These are phyloP conservation scores for Myopa testacea DNA, from an alignment of 2,888 invertebrate genomes.

Conservation along the genomic window DNA sequence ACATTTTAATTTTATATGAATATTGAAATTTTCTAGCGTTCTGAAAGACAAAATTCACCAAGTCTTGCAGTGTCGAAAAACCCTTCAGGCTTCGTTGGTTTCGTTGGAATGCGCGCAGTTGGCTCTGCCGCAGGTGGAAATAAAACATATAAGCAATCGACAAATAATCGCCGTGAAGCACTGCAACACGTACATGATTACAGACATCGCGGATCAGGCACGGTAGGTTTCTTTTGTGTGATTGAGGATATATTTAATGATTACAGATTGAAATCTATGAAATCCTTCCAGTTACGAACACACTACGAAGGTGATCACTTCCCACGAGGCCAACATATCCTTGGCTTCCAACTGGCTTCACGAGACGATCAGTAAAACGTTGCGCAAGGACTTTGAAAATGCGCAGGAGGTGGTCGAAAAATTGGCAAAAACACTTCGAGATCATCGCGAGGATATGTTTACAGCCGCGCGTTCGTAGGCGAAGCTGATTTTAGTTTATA, in stretches of 20 bases:
- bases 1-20: too few relatives aligned
- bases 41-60: conserved; percentile 60
- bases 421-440: conserved; percentile 60
- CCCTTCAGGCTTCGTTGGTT: conserved; percentile 62
- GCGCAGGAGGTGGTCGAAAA: conserved; percentile 60
- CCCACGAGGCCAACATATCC: conserved; percentile 61
- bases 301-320: conserved; percentile 61
- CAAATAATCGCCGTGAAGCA: conserved; percentile 65
- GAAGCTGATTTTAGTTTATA: neutral
- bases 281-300: conserved; percentile 59
- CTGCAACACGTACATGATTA: conserved; percentile 64
- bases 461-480: conserved; percentile 58
- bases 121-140: conserved; percentile 66
- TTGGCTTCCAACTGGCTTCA: conserved; percentile 65
- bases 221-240: conserved; percentile 49
- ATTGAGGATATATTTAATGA: conserved; percentile 2
- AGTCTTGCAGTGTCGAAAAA: conserved; percentile 62
- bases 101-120: conserved; percentile 65
- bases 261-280: neutral
- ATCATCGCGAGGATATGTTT: conserved; percentile 64
- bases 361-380: conserved; percentile 63
- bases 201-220: conserved; percentile 64
- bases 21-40: conserved; percentile 50
- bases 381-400: conserved; percentile 63
- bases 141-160: conserved; percentile 64